These are phyloP conservation scores for Ginglymostoma cirratum DNA, from an alignment of 2,113 vertebrate genomes.

Conservation along the genomic window DNA sequence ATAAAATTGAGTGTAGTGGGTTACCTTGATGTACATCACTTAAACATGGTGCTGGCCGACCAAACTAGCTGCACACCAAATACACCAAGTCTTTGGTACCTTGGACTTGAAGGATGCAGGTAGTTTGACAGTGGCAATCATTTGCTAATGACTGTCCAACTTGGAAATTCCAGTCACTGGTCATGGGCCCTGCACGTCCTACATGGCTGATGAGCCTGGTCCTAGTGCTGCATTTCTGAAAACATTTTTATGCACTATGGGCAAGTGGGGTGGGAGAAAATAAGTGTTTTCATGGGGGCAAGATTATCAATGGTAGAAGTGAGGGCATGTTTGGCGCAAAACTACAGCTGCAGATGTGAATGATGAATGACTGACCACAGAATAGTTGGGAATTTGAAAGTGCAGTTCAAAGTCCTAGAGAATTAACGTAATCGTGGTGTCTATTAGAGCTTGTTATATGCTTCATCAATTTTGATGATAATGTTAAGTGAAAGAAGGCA, in stretches of 20 bases:
- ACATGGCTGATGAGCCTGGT: no score
- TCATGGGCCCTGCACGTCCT: no score
- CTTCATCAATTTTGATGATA: neutral
- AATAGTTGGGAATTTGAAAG: constrained; percentile 3
- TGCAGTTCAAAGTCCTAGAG: neutral
- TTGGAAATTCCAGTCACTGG: no score
- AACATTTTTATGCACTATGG: no score
- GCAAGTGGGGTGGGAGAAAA: neutral
- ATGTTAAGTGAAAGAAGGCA: neutral
- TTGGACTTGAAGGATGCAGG: neutral
- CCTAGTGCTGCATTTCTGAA: no score
- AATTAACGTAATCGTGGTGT: neutral
- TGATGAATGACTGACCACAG: neutral
- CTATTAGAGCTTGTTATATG: neutral
- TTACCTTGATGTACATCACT: neutral
- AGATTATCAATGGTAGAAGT: neutral
- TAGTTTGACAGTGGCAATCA: no score
- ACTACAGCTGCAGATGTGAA: neutral
- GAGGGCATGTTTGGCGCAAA: neutral
- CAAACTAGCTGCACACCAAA: neutral
- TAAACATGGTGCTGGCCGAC: neutral
- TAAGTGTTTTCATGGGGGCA: neutral
- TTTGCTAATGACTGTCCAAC: no score
- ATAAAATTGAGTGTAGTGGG: neutral
- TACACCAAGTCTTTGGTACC: neutral